Evolutionary conservation across 1,140 invertebrate genomes (phyloP).

Genomic region (Pemphigus obesinymphae): DNA sequence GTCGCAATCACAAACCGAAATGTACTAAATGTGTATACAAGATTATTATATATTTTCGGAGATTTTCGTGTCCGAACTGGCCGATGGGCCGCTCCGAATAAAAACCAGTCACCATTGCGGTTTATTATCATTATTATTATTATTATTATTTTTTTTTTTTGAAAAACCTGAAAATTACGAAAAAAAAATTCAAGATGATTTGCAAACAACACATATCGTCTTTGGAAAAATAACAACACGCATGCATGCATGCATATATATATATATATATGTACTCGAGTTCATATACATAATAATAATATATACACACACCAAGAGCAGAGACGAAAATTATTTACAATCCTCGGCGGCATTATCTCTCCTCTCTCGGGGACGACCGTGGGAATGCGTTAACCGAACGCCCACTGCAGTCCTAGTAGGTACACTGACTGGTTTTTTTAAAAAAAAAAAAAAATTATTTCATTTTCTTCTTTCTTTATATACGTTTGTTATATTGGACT

Average conservation of each 20-base stretch:
- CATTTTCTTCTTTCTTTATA: neutral
- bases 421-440: conserved; percentile 13
- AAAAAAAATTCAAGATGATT: neutral
- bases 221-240: neutral
- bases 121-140: neutral
- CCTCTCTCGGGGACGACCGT: conserved; percentile 17
- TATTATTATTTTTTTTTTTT: too few species aligned
- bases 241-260: neutral
- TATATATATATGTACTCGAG: too few species aligned
- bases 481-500: neutral
- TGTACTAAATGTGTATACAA: too few species aligned
- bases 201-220: neutral
- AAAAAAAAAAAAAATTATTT: too few species aligned
- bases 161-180: too few species aligned
- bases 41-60: neutral
- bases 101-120: neutral
- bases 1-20: neutral
- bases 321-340: conserved; percentile 18
- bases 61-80: neutral
- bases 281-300: too few species aligned
- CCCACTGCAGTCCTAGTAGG: conserved; percentile 18
- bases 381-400: conserved; percentile 39
- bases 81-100: too few species aligned
- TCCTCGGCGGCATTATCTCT: conserved; percentile 6
- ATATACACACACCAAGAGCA: neutral